These are phyloP conservation scores for Fragum sueziense DNA, from an alignment of 2,888 invertebrate genomes.

Conservation along the genomic window DNA sequence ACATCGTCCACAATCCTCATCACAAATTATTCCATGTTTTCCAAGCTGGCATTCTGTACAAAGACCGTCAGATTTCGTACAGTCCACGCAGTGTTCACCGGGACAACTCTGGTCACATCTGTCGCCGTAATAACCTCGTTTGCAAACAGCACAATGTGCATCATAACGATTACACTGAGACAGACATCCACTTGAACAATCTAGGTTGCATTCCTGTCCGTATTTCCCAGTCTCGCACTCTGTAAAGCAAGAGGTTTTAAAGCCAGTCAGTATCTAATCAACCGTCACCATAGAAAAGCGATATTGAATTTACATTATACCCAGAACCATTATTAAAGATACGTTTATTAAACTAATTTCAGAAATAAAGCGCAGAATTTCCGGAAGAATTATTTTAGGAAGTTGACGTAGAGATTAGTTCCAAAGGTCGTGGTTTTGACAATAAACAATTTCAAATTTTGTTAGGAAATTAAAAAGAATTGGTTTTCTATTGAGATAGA, in stretches of 20 bases:
- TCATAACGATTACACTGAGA: slow-evolving; percentile 39
- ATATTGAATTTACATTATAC: no score
- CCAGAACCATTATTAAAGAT: no score
- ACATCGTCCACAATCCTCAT: slow-evolving; percentile 38
- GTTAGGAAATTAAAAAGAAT: no score
- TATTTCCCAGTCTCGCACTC: slow-evolving; percentile 37
- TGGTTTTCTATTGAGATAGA: no score
- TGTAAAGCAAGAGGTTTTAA: slow-evolving; percentile 24
- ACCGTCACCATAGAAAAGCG: no score
- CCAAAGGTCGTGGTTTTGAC: no score
- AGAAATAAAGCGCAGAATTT: no score
- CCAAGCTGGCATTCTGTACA: slow-evolving; percentile 41
- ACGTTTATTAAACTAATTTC: no score
- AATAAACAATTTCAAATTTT: no score
- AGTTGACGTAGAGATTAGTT: no score
- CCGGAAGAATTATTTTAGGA: no score
- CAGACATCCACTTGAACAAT: slow-evolving; percentile 32
- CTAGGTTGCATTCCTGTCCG: slow-evolving; percentile 36
- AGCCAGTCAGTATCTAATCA: background rate
- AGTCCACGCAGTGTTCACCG: slow-evolving; percentile 28
- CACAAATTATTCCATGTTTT: slow-evolving; percentile 38
- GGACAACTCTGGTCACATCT: slow-evolving; percentile 37
- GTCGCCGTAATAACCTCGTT: slow-evolving; percentile 39
- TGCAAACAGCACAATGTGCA: slow-evolving; percentile 36
- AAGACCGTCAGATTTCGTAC: slow-evolving; percentile 30